These are phyloP conservation scores for Nematolebias whitei DNA, from an alignment of 2,113 vertebrate genomes.

Conservation along the genomic window DNA sequence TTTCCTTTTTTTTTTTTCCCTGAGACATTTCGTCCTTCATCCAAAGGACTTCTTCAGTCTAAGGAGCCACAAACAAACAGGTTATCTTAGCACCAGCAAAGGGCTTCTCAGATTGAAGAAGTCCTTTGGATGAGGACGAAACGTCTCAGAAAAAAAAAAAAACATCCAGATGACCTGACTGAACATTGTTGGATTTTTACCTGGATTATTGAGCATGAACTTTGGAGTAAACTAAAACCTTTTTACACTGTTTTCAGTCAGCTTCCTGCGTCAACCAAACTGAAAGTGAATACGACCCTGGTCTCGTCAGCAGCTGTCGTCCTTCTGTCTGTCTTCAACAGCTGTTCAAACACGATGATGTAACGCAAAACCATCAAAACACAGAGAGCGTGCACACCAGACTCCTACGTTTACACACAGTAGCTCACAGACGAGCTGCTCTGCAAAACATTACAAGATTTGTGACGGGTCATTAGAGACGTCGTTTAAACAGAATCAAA, in stretches of 20 bases:
- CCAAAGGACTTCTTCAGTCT: no score
- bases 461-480: not conserved
- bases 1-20: no score
- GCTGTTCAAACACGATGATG: constrained; percentile 71
- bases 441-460: constrained; percentile 14
- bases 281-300: constrained; percentile 36
- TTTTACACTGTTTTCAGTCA: constrained; percentile 8
- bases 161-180: no score
- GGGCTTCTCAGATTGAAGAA: no score
- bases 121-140: no score
- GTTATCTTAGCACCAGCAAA: no score
- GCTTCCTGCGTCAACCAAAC: constrained; percentile 37
- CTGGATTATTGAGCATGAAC: not conserved
- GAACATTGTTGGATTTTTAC: no score
- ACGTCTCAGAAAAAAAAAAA: no score
- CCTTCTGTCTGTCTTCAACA: constrained; percentile 46
- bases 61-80: no score
- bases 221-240: constrained; percentile 10
- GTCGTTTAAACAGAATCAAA: not conserved
- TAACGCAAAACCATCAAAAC: constrained; percentile 37
- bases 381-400: not conserved
- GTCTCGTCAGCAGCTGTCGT: constrained; percentile 47
- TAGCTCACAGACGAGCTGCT: not conserved
- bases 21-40: no score
- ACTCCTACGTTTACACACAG: constrained; percentile 24